These are phyloP conservation scores for Phainopepla nitens DNA, from an alignment of 2,113 vertebrate genomes.

Conservation along the genomic window DNA sequence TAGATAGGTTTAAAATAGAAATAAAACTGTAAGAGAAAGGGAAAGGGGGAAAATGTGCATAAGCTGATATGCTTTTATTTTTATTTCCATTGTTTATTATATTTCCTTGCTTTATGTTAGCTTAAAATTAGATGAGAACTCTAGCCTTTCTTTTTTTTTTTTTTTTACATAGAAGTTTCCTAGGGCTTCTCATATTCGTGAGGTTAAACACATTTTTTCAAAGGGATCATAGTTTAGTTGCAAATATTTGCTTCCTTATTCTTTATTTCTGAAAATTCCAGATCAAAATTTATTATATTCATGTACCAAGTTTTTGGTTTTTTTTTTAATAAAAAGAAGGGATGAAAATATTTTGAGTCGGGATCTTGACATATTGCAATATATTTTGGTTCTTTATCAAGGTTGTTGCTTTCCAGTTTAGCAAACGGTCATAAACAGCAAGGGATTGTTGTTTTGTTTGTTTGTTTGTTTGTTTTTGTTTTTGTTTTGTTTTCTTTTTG, in stretches of 20 bases:
- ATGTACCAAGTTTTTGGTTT: neutral
- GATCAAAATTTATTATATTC: neutral
- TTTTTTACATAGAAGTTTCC: neutral
- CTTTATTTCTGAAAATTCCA: neutral
- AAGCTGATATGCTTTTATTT: neutral
- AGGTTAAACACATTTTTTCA: neutral
- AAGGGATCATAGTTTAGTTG: neutral
- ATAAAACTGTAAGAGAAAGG: neutral
- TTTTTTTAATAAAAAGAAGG: neutral
- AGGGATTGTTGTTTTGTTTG: neutral
- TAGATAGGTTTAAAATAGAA: neutral
- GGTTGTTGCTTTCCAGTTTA: neutral
- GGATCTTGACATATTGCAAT: neutral
- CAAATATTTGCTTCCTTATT: neutral
- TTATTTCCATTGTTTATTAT: neutral
- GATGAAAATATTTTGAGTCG: neutral
- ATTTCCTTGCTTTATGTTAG: neutral
- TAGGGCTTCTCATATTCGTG: fast-evolving
- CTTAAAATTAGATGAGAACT: neutral
- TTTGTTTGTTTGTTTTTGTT: too few relatives aligned
- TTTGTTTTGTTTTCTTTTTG: neutral
- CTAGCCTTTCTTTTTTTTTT: neutral
- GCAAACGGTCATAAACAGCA: neutral
- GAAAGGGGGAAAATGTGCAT: fast-evolving
- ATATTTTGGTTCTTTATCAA: neutral